Percentiles rank a stretch among this genome's conserved stretches.
Evolutionary conservation across 2,113 vertebrate species (phyloP).

Genomic region (Pterocles gutturalis): DNA sequence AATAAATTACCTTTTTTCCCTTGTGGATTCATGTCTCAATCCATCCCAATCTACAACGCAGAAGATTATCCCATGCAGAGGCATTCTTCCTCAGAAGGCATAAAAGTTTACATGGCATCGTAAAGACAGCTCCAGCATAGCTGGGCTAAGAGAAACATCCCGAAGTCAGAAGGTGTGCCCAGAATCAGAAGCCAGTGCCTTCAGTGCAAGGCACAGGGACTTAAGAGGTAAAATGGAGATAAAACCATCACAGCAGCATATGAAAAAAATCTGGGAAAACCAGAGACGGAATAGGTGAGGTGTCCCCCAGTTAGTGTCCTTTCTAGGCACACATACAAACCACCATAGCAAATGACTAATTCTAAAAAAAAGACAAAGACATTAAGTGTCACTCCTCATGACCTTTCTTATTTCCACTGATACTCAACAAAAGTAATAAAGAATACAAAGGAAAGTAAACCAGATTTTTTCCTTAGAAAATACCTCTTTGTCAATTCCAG

Average conservation of each 20-base stretch:
- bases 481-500: not conserved
- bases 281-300: not conserved
- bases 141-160: not conserved
- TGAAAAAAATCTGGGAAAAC: not conserved
- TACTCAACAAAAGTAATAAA: not conserved
- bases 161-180: not conserved
- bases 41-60: not conserved
- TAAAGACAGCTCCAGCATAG: not conserved
- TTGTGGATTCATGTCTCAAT: not conserved
- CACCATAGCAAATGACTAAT: not conserved
- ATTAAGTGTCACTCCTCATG: not conserved
- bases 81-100: not conserved
- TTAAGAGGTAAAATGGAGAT: not conserved
- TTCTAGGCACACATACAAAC: not conserved
- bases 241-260: not conserved
- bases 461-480: not conserved
- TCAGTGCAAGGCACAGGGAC: not conserved
- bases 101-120: not conserved
- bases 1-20: not conserved
- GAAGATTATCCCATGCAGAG: not conserved
- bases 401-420: not conserved
- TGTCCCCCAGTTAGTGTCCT: not conserved
- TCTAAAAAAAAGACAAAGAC: not conserved
- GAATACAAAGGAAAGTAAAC: not conserved
- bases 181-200: not conserved